Percentiles rank a stretch among this genome's conserved stretches.
Conservation (phyloP, 2,888 invertebrate species). For the Elegia similella region DNA sequence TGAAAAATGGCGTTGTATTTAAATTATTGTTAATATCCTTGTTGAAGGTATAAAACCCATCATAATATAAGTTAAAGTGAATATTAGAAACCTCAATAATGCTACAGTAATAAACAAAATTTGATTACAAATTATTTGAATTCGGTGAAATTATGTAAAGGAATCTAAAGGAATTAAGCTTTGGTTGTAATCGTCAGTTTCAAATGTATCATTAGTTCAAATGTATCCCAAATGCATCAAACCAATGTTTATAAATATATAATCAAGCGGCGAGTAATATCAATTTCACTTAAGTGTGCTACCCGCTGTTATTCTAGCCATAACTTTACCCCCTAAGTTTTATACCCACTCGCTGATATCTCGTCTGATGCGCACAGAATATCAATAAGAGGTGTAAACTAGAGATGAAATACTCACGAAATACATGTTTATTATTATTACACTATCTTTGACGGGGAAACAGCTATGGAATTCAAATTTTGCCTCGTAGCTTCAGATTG, state of each 20-base stretch:
- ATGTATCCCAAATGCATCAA: background rate
- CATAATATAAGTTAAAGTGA: background rate
- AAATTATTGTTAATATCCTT: slow-evolving; percentile 1
- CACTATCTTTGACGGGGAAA: slow-evolving; percentile 26
- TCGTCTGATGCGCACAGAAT: slow-evolving; percentile 56
- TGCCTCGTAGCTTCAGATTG: background rate
- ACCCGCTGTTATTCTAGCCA: slow-evolving; percentile 20
- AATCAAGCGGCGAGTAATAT: slow-evolving; percentile 3
- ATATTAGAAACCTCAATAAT: background rate
- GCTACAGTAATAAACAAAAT: background rate
- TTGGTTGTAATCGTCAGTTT: too few species aligned
- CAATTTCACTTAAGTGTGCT: slow-evolving; percentile 10
- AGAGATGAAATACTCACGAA: slow-evolving; percentile 57
- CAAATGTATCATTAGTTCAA: too few species aligned
- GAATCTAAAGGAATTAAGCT: background rate
- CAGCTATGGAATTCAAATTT: slow-evolving; percentile 8
- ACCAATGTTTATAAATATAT: background rate
- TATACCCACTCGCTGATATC: slow-evolving; percentile 64
- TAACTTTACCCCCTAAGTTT: slow-evolving; percentile 46
- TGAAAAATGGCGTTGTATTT: background rate
- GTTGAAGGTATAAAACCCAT: background rate
- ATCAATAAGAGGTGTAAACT: slow-evolving; percentile 61
- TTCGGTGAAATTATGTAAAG: background rate
- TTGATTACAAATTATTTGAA: background rate
- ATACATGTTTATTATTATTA: slow-evolving; percentile 42